Base-by-base conservation (phyloP, 1,140 invertebrate genomes). In the Micrasema longulum region DNA sequence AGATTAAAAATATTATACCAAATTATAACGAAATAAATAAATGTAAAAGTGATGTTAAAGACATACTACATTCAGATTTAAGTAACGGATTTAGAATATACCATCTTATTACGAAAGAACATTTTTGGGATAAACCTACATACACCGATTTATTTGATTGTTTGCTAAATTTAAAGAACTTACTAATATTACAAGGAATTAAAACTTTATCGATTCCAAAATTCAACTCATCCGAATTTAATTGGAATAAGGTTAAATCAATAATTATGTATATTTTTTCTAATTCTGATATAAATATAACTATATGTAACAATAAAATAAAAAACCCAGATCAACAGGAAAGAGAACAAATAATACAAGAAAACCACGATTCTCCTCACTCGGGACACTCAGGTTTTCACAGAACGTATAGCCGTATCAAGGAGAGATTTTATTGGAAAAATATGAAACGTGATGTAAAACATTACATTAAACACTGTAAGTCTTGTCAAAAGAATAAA, bases 401-500 rank as follows among this genome's bases (percentile, higher is more conserved):
- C 38, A 43, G 38, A n/a, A 43, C 38, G 14, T 7, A 1, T n/a
- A 43, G 1, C 10, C 1, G 7, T 1, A 43, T 43, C 14, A 43
- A 43, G 14, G 7, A 7, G 14, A 2, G 38, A 2, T 1, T 12
- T 2, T 1, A 1, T 2, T 43, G 38, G 1, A 1, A 43, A 43
- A 1, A 43, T 43, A 43, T 6, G 14, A 6, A 6, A 6, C 14
- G 7, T 2, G 1, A 12, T n/a, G 38, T 1, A 1, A 43, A 43
- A 6, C 1, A 43, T 6, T 6, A 2, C 11, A 43, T 43, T 43
- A n/a, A 4, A 52, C 7, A 52, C 3, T 52, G 48, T 26, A 22
- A 52, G 23, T 52, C 48, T 11, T 52, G 48, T 52, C 48, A 52
- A 52, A 22, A 50, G 23, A 52, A 52, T 52, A 23, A 52, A 23